Base-by-base conservation (phyloP, 2,797 vertebrate species). In the Hirundo rustica region DNA sequence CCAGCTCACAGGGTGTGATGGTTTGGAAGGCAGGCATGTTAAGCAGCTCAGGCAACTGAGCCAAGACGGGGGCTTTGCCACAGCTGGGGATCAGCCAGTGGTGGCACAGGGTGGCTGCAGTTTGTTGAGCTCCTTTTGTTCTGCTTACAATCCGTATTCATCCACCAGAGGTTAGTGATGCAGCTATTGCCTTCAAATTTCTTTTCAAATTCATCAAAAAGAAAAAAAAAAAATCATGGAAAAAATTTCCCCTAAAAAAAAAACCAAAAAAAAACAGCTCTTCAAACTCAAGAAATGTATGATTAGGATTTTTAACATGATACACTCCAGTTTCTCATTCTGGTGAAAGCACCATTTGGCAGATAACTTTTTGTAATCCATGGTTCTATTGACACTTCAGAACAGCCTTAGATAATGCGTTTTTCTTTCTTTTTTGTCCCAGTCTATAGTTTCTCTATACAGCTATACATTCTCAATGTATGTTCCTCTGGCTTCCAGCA, bases 1-100 rank as follows among this genome's bases (percentile, higher is more conserved):
- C 54, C 61, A 73, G 19, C 9, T 42, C 34, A 5, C 1, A 0
- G 74, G 47, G 6, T 10, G n/a, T 1, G 0, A 10, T 11, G 40
- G 34, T 22, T 53, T 47, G n/a, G 23, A 50, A 73, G 54, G 36
- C 40, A 55, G 51, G 16, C 54, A 9, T 0, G 5, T 8, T 6
- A 30, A 61, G 34, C 74, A 40, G 55, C 36, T 58, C 67, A 51
- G 60, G 4, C 51, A 22, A 53, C 38, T 65, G 80, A 86, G 73
- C 38, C 3, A 3, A 42, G 34, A 16, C 4, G 2, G 60, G 42
- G 60, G 32, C 6, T 76, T 8, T 44, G 40, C 44, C 74, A 42
- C 61, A 80, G 72, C 65, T 60, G 45, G 36, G 30, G 16, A 76
- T 38, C 55, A 58, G 67, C 54, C 81, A 55, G 62, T 0, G 13